Evolutionary conservation across 2,888 invertebrate species (phyloP).

Genomic region (Cenopis cana): DNA sequence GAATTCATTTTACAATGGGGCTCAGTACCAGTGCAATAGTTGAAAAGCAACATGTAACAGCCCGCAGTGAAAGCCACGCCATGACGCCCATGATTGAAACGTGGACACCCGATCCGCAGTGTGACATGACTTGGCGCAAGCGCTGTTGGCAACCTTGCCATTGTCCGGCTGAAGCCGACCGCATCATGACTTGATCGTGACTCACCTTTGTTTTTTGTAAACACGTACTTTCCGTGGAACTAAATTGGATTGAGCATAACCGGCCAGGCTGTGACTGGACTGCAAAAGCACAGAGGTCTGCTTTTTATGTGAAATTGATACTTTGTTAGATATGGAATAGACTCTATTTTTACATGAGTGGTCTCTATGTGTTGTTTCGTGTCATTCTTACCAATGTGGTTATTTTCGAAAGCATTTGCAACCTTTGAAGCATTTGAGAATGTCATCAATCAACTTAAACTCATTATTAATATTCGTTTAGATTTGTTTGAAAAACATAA

Average conservation of each 20-base stretch:
- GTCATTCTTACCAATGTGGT: too few species aligned
- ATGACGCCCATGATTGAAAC: slow-evolving; percentile 14
- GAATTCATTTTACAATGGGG: too few species aligned
- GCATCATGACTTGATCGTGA: slow-evolving; percentile 46
- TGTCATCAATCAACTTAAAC: too few species aligned
- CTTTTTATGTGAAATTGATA: too few species aligned
- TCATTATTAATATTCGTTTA: too few species aligned
- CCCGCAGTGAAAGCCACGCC: slow-evolving; percentile 21
- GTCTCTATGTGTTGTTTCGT: too few species aligned
- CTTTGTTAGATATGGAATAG: too few species aligned
- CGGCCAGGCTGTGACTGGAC: neutral
- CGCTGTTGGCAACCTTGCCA: slow-evolving; percentile 27
- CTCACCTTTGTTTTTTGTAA: slow-evolving; percentile 41
- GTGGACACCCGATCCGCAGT: slow-evolving; percentile 16
- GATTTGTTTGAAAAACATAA: too few species aligned
- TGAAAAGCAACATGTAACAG: neutral
- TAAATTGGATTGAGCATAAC: slow-evolving; percentile 23
- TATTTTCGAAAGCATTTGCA: neutral
- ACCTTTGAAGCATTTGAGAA: neutral
- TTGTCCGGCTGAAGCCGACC: slow-evolving; percentile 36
- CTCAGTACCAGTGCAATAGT: too few species aligned
- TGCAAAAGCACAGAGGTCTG: too few species aligned
- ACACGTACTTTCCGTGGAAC: slow-evolving; percentile 35
- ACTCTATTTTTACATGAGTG: too few species aligned
- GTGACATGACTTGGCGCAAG: slow-evolving; percentile 43